Evolutionary conservation across 92 coral and sea anemone genomes (phyloP).

Genomic region (Metridium senile): DNA sequence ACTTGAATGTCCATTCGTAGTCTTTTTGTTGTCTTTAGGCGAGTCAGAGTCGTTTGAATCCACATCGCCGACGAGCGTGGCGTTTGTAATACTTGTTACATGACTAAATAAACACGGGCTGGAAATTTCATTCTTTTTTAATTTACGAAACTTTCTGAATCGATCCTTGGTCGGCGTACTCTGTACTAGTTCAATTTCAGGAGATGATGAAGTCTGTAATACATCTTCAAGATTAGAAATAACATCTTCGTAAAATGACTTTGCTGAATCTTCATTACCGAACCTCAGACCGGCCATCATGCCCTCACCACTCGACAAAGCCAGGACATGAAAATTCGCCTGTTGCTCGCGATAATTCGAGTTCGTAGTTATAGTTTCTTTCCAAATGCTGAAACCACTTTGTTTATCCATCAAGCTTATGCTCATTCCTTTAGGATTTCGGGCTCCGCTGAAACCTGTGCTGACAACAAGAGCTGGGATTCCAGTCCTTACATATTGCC

Average conservation of each 20-base stretch:
- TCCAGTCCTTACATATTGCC: slow-evolving; percentile 86
- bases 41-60: slow-evolving; percentile 44
- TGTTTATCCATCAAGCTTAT: slow-evolving; percentile 85
- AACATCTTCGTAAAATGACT: slow-evolving; percentile 78
- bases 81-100: slow-evolving; percentile 94
- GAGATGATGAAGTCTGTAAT: slow-evolving; percentile 56
- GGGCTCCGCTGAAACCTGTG: slow-evolving; percentile 83
- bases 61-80: slow-evolving; percentile 68
- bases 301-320: slow-evolving; percentile 76
- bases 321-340: slow-evolving; percentile 86
- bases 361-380: slow-evolving; percentile 71
- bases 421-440: slow-evolving; percentile 91
- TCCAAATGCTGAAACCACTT: slow-evolving; percentile 94
- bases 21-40: slow-evolving; percentile 44
- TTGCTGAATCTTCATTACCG: slow-evolving; percentile 87
- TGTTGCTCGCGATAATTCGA: slow-evolving; percentile 93
- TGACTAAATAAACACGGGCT: slow-evolving; percentile 98
- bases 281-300: slow-evolving; percentile 96
- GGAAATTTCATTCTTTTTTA: slow-evolving; percentile 95
- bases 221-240: slow-evolving; percentile 65
- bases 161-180: slow-evolving; percentile 58
- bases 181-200: slow-evolving; percentile 76
- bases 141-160: slow-evolving; percentile 82
- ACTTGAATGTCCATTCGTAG: slow-evolving; percentile 66
- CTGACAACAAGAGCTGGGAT: slow-evolving; percentile 90